Conservation (phyloP, 2,113 vertebrate genomes). For the Callipepla californica region DNA sequence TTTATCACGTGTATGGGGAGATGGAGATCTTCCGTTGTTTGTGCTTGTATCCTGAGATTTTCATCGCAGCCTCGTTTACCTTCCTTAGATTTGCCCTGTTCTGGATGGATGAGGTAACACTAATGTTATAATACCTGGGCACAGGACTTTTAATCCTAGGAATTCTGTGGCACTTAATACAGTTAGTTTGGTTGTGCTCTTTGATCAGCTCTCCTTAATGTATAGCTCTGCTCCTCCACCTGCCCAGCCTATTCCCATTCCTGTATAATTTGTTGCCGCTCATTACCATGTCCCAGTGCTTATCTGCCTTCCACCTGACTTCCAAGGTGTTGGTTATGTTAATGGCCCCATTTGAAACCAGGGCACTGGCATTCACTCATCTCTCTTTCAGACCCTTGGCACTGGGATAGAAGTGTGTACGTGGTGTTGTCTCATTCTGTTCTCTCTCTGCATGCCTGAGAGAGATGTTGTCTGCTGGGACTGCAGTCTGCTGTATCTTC, state of each 20-base stretch:
- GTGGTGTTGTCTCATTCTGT: not conserved
- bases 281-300: conserved; percentile 15
- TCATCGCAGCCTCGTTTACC: not conserved
- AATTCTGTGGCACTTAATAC: not conserved
- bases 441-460: not conserved
- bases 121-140: not conserved
- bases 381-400: not conserved
- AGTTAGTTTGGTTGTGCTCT: not conserved
- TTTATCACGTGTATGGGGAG: not conserved
- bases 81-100: not conserved
- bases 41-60: not conserved
- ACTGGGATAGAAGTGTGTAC: not conserved
- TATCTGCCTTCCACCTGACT: conserved; percentile 17
- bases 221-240: not conserved
- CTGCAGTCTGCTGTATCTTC: not conserved
- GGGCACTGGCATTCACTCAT: not conserved
- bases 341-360: conserved; percentile 26
- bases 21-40: not conserved
- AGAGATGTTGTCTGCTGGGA: not conserved
- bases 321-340: conserved; percentile 23
- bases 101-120: not conserved
- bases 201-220: not conserved
- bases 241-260: conserved; percentile 42
- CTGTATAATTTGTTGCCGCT: not conserved
- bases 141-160: not conserved